These are phyloP conservation scores for Agrotis clavis DNA, from an alignment of 2,888 invertebrate species.

Conservation along the genomic window DNA sequence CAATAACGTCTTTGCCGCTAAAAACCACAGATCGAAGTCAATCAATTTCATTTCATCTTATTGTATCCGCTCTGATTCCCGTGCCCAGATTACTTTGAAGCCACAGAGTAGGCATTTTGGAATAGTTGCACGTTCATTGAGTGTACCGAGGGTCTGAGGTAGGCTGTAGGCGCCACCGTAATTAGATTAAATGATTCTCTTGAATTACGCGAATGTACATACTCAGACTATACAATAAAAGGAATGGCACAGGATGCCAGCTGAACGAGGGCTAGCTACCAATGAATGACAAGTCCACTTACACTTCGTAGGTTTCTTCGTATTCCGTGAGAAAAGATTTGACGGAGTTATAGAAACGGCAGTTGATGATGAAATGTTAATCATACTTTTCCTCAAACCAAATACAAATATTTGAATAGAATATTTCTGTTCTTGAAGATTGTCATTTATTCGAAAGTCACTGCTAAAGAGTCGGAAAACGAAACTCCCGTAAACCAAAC, in stretches of 20 bases:
- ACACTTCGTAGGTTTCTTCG: conserved; percentile 35
- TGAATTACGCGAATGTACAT: conserved; percentile 65
- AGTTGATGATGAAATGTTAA: not conserved
- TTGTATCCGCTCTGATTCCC: conserved; percentile 65
- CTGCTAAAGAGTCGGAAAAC: too few species aligned
- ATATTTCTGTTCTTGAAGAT: not conserved
- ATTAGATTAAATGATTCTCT: conserved; percentile 73
- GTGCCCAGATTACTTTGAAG: conserved; percentile 30
- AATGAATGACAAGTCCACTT: conserved; percentile 51
- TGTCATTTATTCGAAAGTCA: not conserved
- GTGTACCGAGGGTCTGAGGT: conserved; percentile 20
- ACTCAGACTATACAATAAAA: conserved; percentile 64
- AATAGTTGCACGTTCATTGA: conserved; percentile 71
- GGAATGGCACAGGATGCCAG: conserved; percentile 60
- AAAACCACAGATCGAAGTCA: conserved; percentile 44
- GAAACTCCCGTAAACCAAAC: too few species aligned
- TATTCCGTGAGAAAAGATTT: conserved; percentile 33
- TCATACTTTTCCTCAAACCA: not conserved
- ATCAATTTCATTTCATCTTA: conserved; percentile 53
- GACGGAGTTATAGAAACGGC: too few species aligned
- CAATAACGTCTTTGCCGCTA: conserved; percentile 27
- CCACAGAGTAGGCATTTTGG: conserved; percentile 56
- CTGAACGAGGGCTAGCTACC: conserved; percentile 48
- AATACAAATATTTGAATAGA: too few species aligned
- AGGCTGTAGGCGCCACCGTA: conserved; percentile 70